Percentiles rank a stretch among this genome's conserved stretches.
Conservation (phyloP, 92 coral and sea anemone species). For the Porites rus region DNA sequence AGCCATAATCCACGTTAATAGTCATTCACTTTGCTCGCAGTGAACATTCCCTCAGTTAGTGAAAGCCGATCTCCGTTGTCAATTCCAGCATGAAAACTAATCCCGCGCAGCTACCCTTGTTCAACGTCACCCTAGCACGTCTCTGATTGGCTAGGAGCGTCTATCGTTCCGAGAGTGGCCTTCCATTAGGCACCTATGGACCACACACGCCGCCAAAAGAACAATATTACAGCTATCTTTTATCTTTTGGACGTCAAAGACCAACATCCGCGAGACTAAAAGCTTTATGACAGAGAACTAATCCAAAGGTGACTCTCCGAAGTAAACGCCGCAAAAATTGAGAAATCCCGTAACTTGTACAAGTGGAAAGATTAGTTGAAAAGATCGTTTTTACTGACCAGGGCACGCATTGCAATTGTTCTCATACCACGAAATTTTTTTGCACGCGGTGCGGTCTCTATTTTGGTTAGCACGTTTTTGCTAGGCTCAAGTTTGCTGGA, state of each 20-base stretch:
- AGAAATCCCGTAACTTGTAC: conserved; percentile 4
- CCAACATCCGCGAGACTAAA: conserved; percentile 47
- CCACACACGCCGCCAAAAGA: conserved; percentile 60
- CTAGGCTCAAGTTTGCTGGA: neutral
- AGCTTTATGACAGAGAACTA: conserved; percentile 55
- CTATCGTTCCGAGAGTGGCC: conserved; percentile 10
- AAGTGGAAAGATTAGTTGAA: neutral
- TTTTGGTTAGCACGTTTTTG: neutral
- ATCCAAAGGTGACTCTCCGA: conserved; percentile 51
- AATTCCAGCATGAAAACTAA: conserved; percentile 44
- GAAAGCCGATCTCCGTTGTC: conserved; percentile 33
- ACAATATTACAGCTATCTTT: conserved; percentile 36
- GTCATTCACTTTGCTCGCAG: conserved; percentile 18
- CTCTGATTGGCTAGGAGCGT: conserved; percentile 52
- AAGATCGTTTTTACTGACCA: neutral
- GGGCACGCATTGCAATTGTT: conserved; percentile 1
- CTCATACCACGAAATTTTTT: conserved; percentile 34
- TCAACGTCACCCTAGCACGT: conserved; percentile 29
- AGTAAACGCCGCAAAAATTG: conserved; percentile 21
- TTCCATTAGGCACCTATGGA: conserved; percentile 34
- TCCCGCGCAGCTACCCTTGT: conserved; percentile 16
- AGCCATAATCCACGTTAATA: conserved; percentile 48
- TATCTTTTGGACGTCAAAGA: conserved; percentile 57
- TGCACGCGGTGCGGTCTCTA: conserved; percentile 19
- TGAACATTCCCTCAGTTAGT: conserved; percentile 33